Conservation (phyloP, 2,888 invertebrate genomes). For the Augiades crinisus region DNA sequence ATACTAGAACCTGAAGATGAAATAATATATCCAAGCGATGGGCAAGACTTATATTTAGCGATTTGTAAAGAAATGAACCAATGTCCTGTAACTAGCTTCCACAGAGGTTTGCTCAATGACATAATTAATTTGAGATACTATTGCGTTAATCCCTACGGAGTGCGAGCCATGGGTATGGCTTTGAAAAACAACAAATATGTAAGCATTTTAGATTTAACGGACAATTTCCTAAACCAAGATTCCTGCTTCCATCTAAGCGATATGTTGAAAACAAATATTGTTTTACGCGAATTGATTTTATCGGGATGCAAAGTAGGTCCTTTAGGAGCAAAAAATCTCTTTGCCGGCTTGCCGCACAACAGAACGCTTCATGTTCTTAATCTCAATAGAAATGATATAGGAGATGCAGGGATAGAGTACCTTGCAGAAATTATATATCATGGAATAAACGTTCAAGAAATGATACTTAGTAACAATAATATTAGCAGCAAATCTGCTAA, state of each 20-base stretch:
- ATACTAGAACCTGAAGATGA: slow-evolving; percentile 43
- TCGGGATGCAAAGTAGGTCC: slow-evolving; percentile 60
- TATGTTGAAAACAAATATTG: slow-evolving; percentile 49
- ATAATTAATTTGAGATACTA: slow-evolving; percentile 60
- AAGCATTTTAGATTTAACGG: slow-evolving; percentile 48
- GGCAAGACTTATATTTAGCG: slow-evolving; percentile 56
- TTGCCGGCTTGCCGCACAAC: slow-evolving; percentile 43
- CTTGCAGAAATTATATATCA: slow-evolving; percentile 43
- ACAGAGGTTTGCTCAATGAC: slow-evolving; percentile 44
- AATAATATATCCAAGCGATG: slow-evolving; percentile 52
- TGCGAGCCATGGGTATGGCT: slow-evolving; percentile 58
- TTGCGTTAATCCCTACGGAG: slow-evolving; percentile 51
- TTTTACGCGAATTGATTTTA: slow-evolving; percentile 50
- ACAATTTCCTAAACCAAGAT: slow-evolving; percentile 57
- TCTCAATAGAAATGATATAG: slow-evolving; percentile 49
- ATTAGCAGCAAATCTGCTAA: slow-evolving; percentile 46
- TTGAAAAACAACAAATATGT: slow-evolving; percentile 52
- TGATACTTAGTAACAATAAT: slow-evolving; percentile 52
- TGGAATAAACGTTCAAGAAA: slow-evolving; percentile 44
- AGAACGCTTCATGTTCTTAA: slow-evolving; percentile 43
- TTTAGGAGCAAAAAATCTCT: slow-evolving; percentile 43
- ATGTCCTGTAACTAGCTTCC: slow-evolving; percentile 48
- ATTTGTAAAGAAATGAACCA: slow-evolving; percentile 56
- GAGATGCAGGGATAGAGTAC: slow-evolving; percentile 46
- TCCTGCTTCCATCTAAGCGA: slow-evolving; percentile 60